Percentiles rank a stretch among this genome's conserved stretches.
These are phyloP conservation scores for Talpa occidentalis DNA, from an alignment of 2,113 vertebrate genomes.

Conservation along the genomic window DNA sequence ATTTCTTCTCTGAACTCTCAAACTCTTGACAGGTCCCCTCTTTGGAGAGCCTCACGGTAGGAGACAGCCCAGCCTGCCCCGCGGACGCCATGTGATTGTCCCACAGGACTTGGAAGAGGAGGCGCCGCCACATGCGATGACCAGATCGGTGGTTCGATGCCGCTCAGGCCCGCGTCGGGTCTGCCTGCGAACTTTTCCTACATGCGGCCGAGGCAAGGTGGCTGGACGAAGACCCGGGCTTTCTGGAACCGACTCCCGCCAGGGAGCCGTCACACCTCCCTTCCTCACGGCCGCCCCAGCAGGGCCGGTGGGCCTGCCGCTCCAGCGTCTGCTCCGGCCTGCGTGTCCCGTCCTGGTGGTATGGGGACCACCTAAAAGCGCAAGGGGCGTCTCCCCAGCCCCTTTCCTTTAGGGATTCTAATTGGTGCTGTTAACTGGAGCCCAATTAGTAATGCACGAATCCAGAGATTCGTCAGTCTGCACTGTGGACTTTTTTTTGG, in stretches of 20 bases:
- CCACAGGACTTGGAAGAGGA: background rate
- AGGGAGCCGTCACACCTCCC: background rate
- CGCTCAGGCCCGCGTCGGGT: background rate
- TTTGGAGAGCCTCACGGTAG: background rate
- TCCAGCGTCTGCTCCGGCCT: background rate
- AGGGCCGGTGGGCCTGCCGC: background rate
- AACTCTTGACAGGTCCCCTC: constrained; percentile 28
- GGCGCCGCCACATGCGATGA: background rate
- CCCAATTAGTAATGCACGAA: constrained; percentile 56
- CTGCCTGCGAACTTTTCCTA: background rate
- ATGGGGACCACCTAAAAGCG: background rate
- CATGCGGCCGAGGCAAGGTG: too few relatives aligned
- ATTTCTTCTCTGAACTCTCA: background rate
- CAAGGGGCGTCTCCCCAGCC: background rate
- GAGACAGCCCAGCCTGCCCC: background rate
- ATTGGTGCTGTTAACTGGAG: constrained; percentile 26
- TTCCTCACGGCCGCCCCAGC: background rate
- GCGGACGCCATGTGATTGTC: background rate
- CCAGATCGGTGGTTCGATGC: too few relatives aligned
- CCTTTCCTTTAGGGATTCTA: constrained; percentile 29
- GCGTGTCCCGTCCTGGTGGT: background rate
- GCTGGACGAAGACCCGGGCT: too few relatives aligned
- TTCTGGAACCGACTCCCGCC: background rate
- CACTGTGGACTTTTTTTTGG: background rate
- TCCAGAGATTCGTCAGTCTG: constrained; percentile 7